Conservation (phyloP, 2,113 vertebrate species). For the Mastomys natalensis region DNA sequence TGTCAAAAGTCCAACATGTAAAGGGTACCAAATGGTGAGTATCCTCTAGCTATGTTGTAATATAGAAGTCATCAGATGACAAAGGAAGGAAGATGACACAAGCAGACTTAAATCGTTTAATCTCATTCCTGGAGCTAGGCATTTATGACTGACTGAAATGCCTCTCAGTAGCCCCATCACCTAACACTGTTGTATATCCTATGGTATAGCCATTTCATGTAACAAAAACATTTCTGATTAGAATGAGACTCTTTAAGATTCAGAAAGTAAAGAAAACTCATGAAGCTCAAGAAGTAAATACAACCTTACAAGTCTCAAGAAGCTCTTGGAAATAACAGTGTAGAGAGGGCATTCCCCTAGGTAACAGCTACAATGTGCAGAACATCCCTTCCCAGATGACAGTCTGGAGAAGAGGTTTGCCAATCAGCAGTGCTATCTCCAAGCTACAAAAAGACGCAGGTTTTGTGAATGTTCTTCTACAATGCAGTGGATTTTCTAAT, state of each 20-base stretch:
- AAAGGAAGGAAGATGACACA: not conserved
- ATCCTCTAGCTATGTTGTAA: not conserved
- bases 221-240: not conserved
- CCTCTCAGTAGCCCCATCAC: not conserved
- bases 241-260: not conserved
- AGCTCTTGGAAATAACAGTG: not conserved
- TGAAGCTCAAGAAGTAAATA: no score
- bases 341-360: not conserved
- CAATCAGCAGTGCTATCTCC: not conserved
- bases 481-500: not conserved
- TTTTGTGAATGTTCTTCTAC: not conserved
- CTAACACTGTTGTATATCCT: not conserved
- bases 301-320: not conserved
- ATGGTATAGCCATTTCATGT: not conserved
- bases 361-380: not conserved
- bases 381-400: not conserved
- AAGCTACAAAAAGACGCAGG: not conserved
- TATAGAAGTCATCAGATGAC: not conserved
- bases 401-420: not conserved
- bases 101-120: not conserved
- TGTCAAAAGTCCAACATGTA: not conserved
- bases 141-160: no score
- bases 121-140: not conserved
- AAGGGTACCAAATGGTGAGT: rapidly evolving
- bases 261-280: not conserved